Evolutionary conservation across 2,888 invertebrate genomes (phyloP).

Genomic region (Nemoura dubitans): DNA sequence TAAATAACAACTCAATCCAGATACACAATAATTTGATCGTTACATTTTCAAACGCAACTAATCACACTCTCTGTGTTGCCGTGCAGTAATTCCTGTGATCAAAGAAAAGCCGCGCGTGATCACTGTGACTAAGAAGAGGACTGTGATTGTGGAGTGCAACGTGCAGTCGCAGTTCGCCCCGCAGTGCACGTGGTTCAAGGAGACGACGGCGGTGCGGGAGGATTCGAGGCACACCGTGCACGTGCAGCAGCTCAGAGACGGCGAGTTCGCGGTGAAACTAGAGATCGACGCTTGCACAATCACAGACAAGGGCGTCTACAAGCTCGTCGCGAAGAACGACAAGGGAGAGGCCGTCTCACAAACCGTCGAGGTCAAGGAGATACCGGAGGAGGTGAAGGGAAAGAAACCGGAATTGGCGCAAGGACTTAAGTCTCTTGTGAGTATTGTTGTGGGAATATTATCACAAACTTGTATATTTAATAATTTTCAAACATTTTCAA

Average conservation of each 20-base stretch:
- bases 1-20: slow-evolving; percentile 63
- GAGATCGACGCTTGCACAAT: slow-evolving; percentile 86
- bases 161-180: slow-evolving; percentile 94
- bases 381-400: slow-evolving; percentile 77
- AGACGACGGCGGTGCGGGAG: slow-evolving; percentile 78
- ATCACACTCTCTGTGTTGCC: slow-evolving; percentile 24
- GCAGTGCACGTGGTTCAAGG: slow-evolving; percentile 93
- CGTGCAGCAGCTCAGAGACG: slow-evolving; percentile 75
- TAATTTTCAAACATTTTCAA: too few relatives aligned
- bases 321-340: slow-evolving; percentile 89
- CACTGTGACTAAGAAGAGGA: slow-evolving; percentile 90
- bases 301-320: slow-evolving; percentile 87
- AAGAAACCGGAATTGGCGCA: slow-evolving; percentile 84
- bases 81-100: slow-evolving; percentile 87
- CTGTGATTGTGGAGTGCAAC: slow-evolving; percentile 92
- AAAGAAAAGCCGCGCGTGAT: slow-evolving; percentile 92
- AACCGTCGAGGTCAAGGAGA: slow-evolving; percentile 84
- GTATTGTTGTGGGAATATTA: slow-evolving; percentile 54
- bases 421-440: slow-evolving; percentile 78
- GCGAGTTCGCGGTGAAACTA: slow-evolving; percentile 89
- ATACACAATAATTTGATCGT: slow-evolving; percentile 78
- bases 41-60: slow-evolving; percentile 59
- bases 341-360: slow-evolving; percentile 93
- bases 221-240: slow-evolving; percentile 79
- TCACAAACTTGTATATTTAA: too few relatives aligned